These are phyloP conservation scores for Julus scandinavius DNA, from an alignment of 2,888 invertebrate species.

Conservation along the genomic window DNA sequence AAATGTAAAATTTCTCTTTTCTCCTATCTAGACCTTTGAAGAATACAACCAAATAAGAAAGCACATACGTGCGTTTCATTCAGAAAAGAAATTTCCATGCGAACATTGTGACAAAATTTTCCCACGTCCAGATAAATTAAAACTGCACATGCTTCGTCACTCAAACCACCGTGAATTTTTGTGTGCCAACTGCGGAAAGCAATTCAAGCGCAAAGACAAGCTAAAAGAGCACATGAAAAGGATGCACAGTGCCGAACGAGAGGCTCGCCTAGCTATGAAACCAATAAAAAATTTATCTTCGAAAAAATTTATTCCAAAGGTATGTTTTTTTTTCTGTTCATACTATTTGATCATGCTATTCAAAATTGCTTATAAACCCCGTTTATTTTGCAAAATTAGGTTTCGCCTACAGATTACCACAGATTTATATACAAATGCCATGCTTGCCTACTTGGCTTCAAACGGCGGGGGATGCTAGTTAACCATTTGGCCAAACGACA, in stretches of 20 bases:
- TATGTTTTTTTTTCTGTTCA: slow-evolving; percentile 60
- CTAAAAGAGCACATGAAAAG: slow-evolving; percentile 78
- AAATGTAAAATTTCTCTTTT: slow-evolving; percentile 6
- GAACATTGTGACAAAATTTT: slow-evolving; percentile 77
- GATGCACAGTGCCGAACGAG: slow-evolving; percentile 72
- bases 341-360: not conserved
- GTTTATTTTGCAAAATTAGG: slow-evolving; percentile 60
- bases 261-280: slow-evolving; percentile 61
- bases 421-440: slow-evolving; percentile 82
- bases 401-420: slow-evolving; percentile 74
- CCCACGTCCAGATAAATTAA: slow-evolving; percentile 77
- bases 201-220: slow-evolving; percentile 81
- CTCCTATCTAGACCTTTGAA: slow-evolving; percentile 69
- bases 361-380: not conserved
- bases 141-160: slow-evolving; percentile 76
- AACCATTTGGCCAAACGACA: slow-evolving; percentile 82
- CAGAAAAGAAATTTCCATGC: slow-evolving; percentile 75
- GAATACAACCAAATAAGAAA: slow-evolving; percentile 78
- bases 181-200: slow-evolving; percentile 80
- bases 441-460: slow-evolving; percentile 79
- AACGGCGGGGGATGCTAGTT: slow-evolving; percentile 85
- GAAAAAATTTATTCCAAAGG: slow-evolving; percentile 73
- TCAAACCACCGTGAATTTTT: slow-evolving; percentile 76
- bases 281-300: slow-evolving; percentile 61
- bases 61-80: slow-evolving; percentile 79